A percentile compares a stretch with the other conserved stretches of the same genome.
Evolutionary conservation across 2,113 vertebrate species (phyloP).

Genomic region (Tetraodon nigroviridis): DNA sequence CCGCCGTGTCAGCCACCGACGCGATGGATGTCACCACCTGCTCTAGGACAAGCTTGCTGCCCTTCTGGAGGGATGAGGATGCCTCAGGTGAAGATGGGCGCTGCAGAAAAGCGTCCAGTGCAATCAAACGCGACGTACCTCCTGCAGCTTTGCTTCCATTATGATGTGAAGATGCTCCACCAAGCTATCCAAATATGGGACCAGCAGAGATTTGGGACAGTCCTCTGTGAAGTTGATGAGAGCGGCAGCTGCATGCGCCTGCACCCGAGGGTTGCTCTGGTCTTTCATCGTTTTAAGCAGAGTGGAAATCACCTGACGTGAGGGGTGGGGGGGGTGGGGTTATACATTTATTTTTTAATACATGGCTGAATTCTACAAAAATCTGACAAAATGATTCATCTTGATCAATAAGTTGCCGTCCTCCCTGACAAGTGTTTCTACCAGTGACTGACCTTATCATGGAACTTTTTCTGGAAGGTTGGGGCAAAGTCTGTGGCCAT

Average conservation of each 20-base stretch:
- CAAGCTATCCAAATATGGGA: conserved; percentile 90
- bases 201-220: conserved; percentile 90
- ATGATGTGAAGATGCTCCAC: conserved; percentile 95
- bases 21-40: conserved; percentile 99
- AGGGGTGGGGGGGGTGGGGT: background rate
- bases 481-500: conserved; percentile 99
- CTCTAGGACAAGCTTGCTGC: conserved; percentile 96
- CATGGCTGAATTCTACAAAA: no score
- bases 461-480: conserved; percentile 98
- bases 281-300: conserved; percentile 97
- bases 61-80: conserved; percentile 80
- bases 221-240: conserved; percentile 99
- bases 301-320: conserved; percentile 85
- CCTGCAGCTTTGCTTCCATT: conserved; percentile 95
- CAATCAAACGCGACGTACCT: conserved; percentile 72
- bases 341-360: background rate
- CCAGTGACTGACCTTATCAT: conserved; percentile 81
- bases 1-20: conserved; percentile 96
- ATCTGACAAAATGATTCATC: no score
- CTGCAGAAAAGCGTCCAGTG: background rate
- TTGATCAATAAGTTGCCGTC: no score
- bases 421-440: no score
- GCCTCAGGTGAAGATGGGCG: background rate
- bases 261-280: conserved; percentile 92
- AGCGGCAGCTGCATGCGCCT: conserved; percentile 94